Conservation (phyloP, 2,113 vertebrate species). For the Onychostoma macrolepis region DNA sequence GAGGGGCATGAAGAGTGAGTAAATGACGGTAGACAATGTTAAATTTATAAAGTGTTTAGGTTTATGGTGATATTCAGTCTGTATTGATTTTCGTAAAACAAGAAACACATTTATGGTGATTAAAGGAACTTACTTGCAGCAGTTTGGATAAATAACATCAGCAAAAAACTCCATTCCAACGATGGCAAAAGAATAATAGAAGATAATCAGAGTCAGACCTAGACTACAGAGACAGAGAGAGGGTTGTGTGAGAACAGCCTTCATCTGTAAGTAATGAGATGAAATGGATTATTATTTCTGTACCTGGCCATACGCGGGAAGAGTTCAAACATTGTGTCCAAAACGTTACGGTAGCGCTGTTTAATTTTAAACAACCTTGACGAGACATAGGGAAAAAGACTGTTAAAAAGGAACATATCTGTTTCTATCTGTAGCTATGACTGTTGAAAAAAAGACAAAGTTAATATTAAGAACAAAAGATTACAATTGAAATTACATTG, state of each 20-base stretch:
- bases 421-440: neutral
- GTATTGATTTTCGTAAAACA: neutral
- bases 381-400: neutral
- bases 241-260: neutral
- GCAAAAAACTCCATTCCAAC: slow-evolving; percentile 98
- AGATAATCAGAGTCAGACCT: slow-evolving; percentile 93
- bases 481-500: neutral
- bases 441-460: neutral
- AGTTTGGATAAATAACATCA: slow-evolving; percentile 89
- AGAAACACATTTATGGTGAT: neutral
- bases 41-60: neutral
- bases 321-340: slow-evolving; percentile 98
- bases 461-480: neutral
- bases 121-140: slow-evolving; percentile 89
- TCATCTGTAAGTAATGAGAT: neutral
- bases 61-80: neutral
- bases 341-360: slow-evolving; percentile 91
- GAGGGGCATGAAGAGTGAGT: neutral
- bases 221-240: slow-evolving; percentile 74
- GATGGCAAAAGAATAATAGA: slow-evolving; percentile 98
- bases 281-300: neutral
- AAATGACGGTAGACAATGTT: neutral
- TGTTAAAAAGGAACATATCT: neutral
- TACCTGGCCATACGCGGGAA: slow-evolving; percentile 97
- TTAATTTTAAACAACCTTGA: slow-evolving; percentile 95